Conservation (phyloP, 2,888 invertebrate species). For the Epirrita christyi region DNA sequence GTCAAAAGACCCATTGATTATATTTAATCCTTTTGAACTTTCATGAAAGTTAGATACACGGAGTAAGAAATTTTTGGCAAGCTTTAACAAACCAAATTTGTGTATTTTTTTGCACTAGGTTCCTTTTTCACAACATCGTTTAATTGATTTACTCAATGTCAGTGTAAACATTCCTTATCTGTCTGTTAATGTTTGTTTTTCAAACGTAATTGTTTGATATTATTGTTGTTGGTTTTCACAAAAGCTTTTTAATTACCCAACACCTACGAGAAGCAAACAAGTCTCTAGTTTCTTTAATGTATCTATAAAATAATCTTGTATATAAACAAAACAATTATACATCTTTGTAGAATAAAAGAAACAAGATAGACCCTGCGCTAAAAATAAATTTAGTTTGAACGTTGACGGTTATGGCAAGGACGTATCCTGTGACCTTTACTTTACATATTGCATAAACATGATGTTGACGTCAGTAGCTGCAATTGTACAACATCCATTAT, state of each 20-base stretch:
- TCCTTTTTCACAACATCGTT: too few relatives aligned
- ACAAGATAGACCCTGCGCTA: conserved; percentile 6
- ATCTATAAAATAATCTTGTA: conserved; percentile 9
- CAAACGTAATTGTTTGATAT: too few relatives aligned
- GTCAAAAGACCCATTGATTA: too few relatives aligned
- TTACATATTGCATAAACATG: conserved; percentile 29
- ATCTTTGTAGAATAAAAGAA: conserved; percentile 1
- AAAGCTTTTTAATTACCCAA: conserved; percentile 11
- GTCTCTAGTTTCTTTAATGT: neutral
- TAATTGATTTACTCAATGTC: too few relatives aligned
- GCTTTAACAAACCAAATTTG: too few relatives aligned
- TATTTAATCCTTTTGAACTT: too few relatives aligned
- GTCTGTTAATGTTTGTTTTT: too few relatives aligned
- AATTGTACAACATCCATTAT: conserved; percentile 11
- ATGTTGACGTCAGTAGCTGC: conserved; percentile 22
- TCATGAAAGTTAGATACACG: too few relatives aligned
- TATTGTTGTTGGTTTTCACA: conserved; percentile 4
- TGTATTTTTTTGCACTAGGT: too few relatives aligned
- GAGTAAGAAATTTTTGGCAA: too few relatives aligned
- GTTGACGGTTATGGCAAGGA: conserved; percentile 40
- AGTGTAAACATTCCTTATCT: too few relatives aligned
- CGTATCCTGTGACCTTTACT: conserved; percentile 33
- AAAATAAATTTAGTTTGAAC: conserved; percentile 3
- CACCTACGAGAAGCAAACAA: neutral
- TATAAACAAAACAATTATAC: conserved; percentile 14